These are phyloP conservation scores for Cyclophora albipunctata DNA, from an alignment of 2,888 invertebrate genomes.

Conservation along the genomic window DNA sequence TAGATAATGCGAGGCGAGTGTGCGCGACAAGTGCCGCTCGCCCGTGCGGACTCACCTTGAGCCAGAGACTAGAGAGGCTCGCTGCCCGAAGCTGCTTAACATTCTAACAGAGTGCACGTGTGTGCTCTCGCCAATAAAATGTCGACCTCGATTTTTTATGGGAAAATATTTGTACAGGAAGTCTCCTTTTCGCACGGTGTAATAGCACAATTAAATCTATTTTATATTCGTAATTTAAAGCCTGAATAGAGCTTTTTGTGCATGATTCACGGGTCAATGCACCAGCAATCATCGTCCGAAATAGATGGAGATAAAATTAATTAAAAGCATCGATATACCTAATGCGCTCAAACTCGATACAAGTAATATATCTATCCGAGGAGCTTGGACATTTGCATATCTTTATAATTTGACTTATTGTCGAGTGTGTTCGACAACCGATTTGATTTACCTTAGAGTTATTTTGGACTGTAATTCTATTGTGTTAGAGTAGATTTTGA, in stretches of 20 bases:
- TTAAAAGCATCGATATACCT: constrained; percentile 69
- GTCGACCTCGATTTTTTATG: constrained; percentile 63
- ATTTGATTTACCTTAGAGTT: constrained; percentile 10
- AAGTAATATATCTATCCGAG: constrained; percentile 42
- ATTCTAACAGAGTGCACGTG: constrained; percentile 62
- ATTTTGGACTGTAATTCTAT: constrained; percentile 26
- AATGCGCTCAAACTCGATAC: constrained; percentile 52
- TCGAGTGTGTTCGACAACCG: constrained; percentile 19
- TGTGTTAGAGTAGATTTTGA: constrained; percentile 15
- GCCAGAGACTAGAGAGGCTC: constrained; percentile 26
- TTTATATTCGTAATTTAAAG: constrained; percentile 17
- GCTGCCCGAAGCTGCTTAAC: constrained; percentile 63
- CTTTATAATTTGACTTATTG: constrained; percentile 58
- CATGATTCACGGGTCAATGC: constrained; percentile 54
- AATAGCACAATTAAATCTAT: constrained; percentile 20
- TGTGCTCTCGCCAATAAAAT: constrained; percentile 55
- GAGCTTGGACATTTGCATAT: constrained; percentile 58
- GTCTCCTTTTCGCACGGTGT: constrained; percentile 53
- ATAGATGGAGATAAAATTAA: constrained; percentile 65
- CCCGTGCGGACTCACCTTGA: constrained; percentile 16
- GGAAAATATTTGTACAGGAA: constrained; percentile 50
- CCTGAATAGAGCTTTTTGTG: constrained; percentile 17
- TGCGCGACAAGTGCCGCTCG: constrained; percentile 4
- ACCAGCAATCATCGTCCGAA: constrained; percentile 48
- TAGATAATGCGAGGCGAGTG: constrained; percentile 26